Conservation (phyloP, 2,113 vertebrate genomes). For the Grantiella picta region DNA sequence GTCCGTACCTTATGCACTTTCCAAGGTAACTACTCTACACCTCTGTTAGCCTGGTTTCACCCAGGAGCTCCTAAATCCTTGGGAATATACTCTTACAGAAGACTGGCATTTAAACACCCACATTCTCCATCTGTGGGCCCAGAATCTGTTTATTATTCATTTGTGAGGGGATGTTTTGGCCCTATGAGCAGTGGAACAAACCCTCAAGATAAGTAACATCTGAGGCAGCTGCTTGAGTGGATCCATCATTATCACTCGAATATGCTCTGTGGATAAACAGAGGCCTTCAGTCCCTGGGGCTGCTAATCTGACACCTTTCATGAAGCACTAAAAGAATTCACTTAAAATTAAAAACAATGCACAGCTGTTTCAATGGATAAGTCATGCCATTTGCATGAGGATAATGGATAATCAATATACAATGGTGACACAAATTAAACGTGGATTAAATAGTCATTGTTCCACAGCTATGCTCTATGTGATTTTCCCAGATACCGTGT, state of each 20-base stretch:
- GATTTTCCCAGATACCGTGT: neutral
- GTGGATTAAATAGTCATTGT: conserved; percentile 53
- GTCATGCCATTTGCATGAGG: conserved; percentile 54
- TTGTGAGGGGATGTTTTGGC: neutral
- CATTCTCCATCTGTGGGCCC: neutral
- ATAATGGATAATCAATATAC: conserved; percentile 63
- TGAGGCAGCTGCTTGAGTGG: conserved; percentile 42
- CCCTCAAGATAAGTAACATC: neutral
- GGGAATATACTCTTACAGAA: neutral
- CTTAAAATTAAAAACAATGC: conserved; percentile 65
- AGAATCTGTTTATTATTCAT: neutral
- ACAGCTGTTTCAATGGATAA: conserved; percentile 62
- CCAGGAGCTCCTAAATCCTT: neutral
- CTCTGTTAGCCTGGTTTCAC: neutral
- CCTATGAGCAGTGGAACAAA: neutral
- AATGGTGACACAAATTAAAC: conserved; percentile 59
- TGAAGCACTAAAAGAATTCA: conserved; percentile 48
- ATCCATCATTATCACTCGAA: conserved; percentile 18
- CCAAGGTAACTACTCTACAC: no score
- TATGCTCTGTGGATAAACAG: conserved; percentile 16
- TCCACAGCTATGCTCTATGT: neutral
- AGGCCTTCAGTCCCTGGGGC: conserved; percentile 23
- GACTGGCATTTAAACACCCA: neutral
- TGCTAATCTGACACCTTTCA: conserved; percentile 64
- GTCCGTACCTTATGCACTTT: fast-evolving